Evolutionary conservation across 2,888 invertebrate species (phyloP).

Genomic region (Melanargia galathea): DNA sequence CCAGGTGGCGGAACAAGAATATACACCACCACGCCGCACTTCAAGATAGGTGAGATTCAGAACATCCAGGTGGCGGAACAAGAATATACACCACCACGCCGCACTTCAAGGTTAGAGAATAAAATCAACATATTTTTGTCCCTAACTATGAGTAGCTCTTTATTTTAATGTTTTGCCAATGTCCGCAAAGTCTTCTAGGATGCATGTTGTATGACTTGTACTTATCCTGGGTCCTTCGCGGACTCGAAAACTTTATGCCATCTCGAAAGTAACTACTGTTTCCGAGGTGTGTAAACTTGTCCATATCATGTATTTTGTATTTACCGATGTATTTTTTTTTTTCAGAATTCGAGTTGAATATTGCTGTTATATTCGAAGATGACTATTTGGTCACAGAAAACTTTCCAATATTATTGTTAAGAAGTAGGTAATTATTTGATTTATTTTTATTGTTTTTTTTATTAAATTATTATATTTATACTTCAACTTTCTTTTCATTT

Average conservation of each 20-base stretch:
- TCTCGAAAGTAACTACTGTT: too few relatives aligned
- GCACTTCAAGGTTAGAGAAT: constrained; percentile 98
- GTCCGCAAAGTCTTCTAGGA: too few relatives aligned
- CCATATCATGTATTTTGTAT: neutral
- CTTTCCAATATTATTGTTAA: constrained; percentile 87
- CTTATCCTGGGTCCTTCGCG: too few relatives aligned
- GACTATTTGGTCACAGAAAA: constrained; percentile 97
- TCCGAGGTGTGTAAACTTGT: too few relatives aligned
- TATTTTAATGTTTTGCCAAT: too few relatives aligned
- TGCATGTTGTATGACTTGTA: too few relatives aligned
- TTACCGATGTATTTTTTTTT: constrained; percentile 41
- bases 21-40: constrained; percentile 92
- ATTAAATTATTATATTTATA: neutral
- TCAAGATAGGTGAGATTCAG: constrained; percentile 99
- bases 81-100: constrained; percentile 88
- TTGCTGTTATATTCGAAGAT: constrained; percentile 95
- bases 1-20: too few relatives aligned
- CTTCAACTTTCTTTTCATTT: neutral
- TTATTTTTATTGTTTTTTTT: neutral
- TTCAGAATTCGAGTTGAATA: constrained; percentile 97
- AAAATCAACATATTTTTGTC: too few relatives aligned
- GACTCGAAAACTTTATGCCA: neutral
- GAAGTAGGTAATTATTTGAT: constrained; percentile 50
- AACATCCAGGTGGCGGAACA: too few relatives aligned
- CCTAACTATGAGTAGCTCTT: too few relatives aligned